Percentiles rank a stretch among this genome's conserved stretches.
Evolutionary conservation across 2,888 invertebrate species (phyloP).

Genomic region (Hyppa rectilinea): DNA sequence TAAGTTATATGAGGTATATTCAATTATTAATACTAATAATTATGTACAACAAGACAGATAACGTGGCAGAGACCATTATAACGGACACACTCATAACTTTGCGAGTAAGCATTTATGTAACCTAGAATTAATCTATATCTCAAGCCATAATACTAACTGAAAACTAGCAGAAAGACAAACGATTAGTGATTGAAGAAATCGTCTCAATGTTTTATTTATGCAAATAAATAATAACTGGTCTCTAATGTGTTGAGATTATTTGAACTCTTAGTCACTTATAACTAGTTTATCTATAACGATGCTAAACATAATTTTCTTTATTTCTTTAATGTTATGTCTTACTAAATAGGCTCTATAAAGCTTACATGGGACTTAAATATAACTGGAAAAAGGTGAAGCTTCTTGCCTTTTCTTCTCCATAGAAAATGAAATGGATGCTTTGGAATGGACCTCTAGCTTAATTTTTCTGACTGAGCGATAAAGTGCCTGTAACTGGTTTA

Average conservation of each 20-base stretch:
- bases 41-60: conserved; percentile 21
- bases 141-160: not conserved
- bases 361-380: not conserved
- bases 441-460: no score
- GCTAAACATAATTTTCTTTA: not conserved
- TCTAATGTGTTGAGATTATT: not conserved
- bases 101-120: conserved; percentile 17
- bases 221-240: conserved; percentile 16
- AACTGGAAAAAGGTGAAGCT: no score
- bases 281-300: not conserved
- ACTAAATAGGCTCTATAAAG: not conserved
- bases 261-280: not conserved
- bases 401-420: no score
- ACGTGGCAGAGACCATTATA: conserved; percentile 33
- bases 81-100: conserved; percentile 39
- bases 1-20: no score
- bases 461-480: no score
- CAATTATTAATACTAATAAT: conserved; percentile 34
- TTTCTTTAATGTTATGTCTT: not conserved
- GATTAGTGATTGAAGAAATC: not conserved
- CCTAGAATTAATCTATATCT: conserved; percentile 27
- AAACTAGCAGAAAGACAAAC: conserved; percentile 20
- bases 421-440: no score
- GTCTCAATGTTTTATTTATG: conserved; percentile 40
- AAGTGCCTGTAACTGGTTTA: no score